A percentile compares a stretch with the other conserved stretches of the same genome.
Evolutionary conservation across 2,113 vertebrate species (phyloP).

Genomic region (Neofelis nebulosa): DNA sequence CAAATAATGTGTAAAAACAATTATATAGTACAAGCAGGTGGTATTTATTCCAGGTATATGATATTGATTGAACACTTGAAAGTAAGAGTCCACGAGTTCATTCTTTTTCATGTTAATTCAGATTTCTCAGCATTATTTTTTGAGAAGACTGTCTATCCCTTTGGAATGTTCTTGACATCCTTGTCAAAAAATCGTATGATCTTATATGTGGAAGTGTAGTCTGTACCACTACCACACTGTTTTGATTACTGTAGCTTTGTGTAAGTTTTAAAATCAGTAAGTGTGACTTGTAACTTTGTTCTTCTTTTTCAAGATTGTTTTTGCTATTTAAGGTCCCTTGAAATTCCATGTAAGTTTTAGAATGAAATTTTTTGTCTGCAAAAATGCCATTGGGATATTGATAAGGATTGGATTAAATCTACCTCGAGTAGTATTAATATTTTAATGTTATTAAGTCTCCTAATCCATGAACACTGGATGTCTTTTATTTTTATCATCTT

Average conservation of each 20-base stretch:
- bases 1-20: background rate
- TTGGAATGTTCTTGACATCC: background rate
- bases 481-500: background rate
- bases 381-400: background rate
- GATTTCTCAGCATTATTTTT: background rate
- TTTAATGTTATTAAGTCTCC: background rate
- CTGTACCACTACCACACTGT: background rate
- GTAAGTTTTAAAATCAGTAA: background rate
- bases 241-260: background rate
- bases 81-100: background rate
- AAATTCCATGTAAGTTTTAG: background rate
- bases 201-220: background rate
- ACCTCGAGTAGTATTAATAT: background rate
- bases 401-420: background rate
- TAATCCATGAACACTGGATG: background rate
- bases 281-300: background rate
- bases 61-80: background rate
- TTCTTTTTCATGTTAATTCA: background rate
- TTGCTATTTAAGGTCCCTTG: background rate
- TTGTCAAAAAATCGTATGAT: background rate
- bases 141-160: background rate
- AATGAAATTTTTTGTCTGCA: background rate
- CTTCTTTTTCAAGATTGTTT: background rate
- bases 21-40: background rate
- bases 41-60: background rate